phyloP scores from a whole-genome alignment of 1,140 invertebrate species.

The Phenacoccus solenopsis region DNA sequence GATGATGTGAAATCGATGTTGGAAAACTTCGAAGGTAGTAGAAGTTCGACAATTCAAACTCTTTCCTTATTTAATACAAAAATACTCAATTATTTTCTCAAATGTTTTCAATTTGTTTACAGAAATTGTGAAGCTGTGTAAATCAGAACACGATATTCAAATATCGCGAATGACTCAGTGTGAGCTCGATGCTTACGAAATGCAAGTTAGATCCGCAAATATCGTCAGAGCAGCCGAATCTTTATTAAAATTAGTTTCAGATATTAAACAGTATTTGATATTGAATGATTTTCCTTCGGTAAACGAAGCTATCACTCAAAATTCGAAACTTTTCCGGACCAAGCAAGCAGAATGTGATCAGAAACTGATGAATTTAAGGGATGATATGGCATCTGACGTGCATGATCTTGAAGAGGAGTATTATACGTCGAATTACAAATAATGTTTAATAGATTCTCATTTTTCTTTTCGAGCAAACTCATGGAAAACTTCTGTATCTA shows the following conservation, averaged over 20 bases:
- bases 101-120: slow-evolving; percentile 32
- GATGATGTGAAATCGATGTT: slow-evolving; percentile 94
- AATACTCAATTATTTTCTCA: slow-evolving; percentile 9
- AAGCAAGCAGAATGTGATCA: slow-evolving; percentile 87
- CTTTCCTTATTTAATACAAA: not conserved
- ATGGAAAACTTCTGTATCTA: too few species aligned
- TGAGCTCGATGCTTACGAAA: slow-evolving; percentile 91
- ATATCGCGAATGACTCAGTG: slow-evolving; percentile 75
- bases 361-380: slow-evolving; percentile 78
- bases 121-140: slow-evolving; percentile 88
- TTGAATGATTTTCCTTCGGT: slow-evolving; percentile 94
- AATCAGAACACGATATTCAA: slow-evolving; percentile 79
- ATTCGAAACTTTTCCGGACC: slow-evolving; percentile 74
- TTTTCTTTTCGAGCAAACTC: too few species aligned
- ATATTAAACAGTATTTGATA: slow-evolving; percentile 93
- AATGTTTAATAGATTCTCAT: not conserved
- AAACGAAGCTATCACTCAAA: slow-evolving; percentile 86
- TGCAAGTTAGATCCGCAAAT: slow-evolving; percentile 89
- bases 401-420: slow-evolving; percentile 97
- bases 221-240: slow-evolving; percentile 90
- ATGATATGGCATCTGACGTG: slow-evolving; percentile 88
- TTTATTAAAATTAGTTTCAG: slow-evolving; percentile 88
- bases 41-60: slow-evolving; percentile 18
- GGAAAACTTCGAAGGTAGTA: slow-evolving; percentile 91
- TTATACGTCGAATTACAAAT: slow-evolving; percentile 89